These are phyloP conservation scores for Chalcosyrphus nemorum DNA, from an alignment of 2,888 invertebrate genomes.

Conservation along the genomic window DNA sequence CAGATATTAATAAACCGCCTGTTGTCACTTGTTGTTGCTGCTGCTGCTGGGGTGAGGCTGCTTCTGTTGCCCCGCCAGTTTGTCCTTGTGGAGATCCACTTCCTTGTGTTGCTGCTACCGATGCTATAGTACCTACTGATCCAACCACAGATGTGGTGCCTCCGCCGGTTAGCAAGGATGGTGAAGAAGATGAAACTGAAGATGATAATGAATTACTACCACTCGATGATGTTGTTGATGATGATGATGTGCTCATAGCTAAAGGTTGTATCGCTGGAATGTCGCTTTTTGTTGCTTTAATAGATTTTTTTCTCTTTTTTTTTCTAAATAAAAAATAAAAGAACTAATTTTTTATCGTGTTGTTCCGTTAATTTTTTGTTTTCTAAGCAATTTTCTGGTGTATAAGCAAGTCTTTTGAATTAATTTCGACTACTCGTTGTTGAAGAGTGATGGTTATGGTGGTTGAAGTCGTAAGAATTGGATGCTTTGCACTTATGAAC, in stretches of 20 bases:
- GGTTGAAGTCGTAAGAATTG: background rate
- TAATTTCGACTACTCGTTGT: background rate
- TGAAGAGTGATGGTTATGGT: background rate
- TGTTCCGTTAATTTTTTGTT: background rate
- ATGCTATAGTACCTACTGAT: slow-evolving; percentile 39
- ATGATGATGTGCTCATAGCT: slow-evolving; percentile 73
- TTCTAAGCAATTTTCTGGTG: background rate
- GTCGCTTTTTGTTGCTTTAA: slow-evolving; percentile 37
- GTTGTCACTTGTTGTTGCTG: slow-evolving; percentile 25
- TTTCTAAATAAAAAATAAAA: background rate
- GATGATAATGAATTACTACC: slow-evolving; percentile 73
- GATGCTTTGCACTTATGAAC: background rate
- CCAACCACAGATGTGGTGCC: slow-evolving; percentile 62
- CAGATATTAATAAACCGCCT: slow-evolving; percentile 37
- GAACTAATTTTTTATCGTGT: too few species aligned
- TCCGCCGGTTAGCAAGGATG: slow-evolving; percentile 52
- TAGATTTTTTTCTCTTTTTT: slow-evolving; percentile 1
- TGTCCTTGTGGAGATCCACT: slow-evolving; percentile 55
- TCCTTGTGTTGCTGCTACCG: slow-evolving; percentile 33
- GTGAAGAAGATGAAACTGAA: slow-evolving; percentile 69
- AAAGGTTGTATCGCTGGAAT: slow-evolving; percentile 64
- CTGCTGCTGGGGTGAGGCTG: slow-evolving; percentile 26
- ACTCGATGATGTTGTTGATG: slow-evolving; percentile 71
- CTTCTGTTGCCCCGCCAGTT: slow-evolving; percentile 15
- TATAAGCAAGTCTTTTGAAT: background rate